These are phyloP conservation scores for Melanotaenia nigrans DNA, from an alignment of 2,797 vertebrate genomes.

Conservation along the genomic window DNA sequence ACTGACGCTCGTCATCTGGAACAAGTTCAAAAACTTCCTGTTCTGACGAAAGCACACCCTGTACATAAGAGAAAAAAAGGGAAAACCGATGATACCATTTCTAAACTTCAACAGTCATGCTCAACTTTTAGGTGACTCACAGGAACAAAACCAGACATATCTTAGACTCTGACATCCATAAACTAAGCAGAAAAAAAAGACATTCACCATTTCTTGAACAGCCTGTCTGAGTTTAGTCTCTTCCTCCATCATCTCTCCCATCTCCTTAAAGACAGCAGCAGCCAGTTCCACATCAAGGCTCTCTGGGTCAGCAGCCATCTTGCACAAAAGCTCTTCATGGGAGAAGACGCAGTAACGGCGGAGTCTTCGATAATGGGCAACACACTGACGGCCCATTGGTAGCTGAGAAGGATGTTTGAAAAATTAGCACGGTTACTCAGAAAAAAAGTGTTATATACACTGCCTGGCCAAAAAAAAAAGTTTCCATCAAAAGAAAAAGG, in stretches of 20 bases:
- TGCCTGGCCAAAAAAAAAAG: too few species aligned
- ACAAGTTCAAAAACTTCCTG: constrained; percentile 97
- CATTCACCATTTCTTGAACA: constrained; percentile 87
- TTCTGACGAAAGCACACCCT: constrained; percentile 94
- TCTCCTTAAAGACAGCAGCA: constrained; percentile 92
- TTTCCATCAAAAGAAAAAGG: too few species aligned
- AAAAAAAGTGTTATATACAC: not conserved
- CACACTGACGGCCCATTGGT: constrained; percentile 95
- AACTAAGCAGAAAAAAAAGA: not conserved
- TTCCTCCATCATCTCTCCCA: constrained; percentile 93
- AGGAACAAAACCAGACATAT: rapidly evolving
- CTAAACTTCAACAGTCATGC: not conserved
- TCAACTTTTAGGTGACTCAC: not conserved
- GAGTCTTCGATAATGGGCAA: constrained; percentile 94
- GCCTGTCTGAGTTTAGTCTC: constrained; percentile 89
- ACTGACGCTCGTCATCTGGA: constrained; percentile 97
- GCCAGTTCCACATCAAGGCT: constrained; percentile 95
- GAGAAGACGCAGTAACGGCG: constrained; percentile 98
- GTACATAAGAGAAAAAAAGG: constrained; percentile 9
- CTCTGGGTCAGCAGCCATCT: constrained; percentile 98
- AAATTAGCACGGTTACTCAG: not conserved
- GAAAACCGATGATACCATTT: not conserved
- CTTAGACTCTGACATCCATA: not conserved
- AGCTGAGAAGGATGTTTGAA: constrained; percentile 76
- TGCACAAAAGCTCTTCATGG: constrained; percentile 97